Conservation (phyloP, 2,113 vertebrate genomes). For the Eidolon helvum region DNA sequence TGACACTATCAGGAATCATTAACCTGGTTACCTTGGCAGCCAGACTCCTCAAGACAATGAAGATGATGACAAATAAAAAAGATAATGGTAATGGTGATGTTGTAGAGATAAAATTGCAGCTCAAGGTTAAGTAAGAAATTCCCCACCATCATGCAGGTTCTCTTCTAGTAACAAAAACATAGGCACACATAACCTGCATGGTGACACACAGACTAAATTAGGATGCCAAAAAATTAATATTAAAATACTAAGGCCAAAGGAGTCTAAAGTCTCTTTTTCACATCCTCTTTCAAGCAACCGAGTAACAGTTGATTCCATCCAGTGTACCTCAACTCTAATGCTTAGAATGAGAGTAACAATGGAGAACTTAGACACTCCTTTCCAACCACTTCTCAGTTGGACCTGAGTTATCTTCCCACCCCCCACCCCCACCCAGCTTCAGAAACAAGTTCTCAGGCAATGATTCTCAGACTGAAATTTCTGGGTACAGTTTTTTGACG, state of each 20-base stretch:
- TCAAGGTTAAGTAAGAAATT: slow-evolving; percentile 12
- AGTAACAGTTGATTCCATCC: not conserved
- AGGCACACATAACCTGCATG: not conserved
- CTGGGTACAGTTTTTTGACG: not conserved
- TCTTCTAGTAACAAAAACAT: not conserved
- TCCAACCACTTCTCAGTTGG: not conserved
- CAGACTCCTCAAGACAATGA: slow-evolving; percentile 33
- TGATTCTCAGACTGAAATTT: not conserved
- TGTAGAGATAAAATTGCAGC: slow-evolving; percentile 6
- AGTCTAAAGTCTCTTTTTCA: not conserved
- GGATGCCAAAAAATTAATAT: not conserved
- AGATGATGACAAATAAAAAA: slow-evolving; percentile 49
- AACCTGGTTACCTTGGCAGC: slow-evolving; percentile 28
- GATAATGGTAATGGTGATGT: not conserved
- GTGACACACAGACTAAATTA: not conserved
- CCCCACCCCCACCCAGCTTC: not conserved
- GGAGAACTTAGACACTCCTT: not conserved
- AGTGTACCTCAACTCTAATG: not conserved
- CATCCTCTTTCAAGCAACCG: not conserved
- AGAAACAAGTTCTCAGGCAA: not conserved
- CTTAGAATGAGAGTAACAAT: not conserved
- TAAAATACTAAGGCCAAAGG: not conserved
- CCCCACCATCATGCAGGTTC: not conserved
- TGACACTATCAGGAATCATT: slow-evolving; percentile 25
- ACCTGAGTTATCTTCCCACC: not conserved